Evolutionary conservation across 2,888 invertebrate species (phyloP).

Genomic region (Trachelus iudaicus): DNA sequence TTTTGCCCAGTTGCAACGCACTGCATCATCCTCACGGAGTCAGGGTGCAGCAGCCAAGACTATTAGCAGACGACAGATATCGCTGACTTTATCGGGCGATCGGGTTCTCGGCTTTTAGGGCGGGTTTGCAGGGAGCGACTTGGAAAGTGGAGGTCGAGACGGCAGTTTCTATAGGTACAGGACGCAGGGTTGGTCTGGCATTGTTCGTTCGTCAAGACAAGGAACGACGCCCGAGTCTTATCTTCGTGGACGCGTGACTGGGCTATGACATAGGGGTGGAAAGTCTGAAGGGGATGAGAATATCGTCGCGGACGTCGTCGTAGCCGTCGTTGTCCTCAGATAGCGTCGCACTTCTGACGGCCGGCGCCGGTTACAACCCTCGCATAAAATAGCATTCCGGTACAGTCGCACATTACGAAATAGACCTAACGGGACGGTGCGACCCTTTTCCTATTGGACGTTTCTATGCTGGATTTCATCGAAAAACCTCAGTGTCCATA

Average conservation of each 20-base stretch:
- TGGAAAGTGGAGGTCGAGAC: not conserved
- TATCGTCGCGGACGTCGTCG: too few relatives aligned
- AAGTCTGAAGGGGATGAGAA: constrained; percentile 21
- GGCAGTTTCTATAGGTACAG: not conserved
- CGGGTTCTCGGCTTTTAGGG: constrained; percentile 26
- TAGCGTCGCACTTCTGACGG: constrained; percentile 47
- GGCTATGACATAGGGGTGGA: constrained; percentile 29
- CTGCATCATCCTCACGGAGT: constrained; percentile 1
- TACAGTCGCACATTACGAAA: constrained; percentile 8
- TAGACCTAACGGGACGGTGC: too few relatives aligned
- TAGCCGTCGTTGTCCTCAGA: constrained; percentile 33
- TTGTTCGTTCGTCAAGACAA: constrained; percentile 40
- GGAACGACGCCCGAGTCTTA: constrained; percentile 44
- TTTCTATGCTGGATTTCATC: too few relatives aligned
- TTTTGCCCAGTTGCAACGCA: too few relatives aligned
- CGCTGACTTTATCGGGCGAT: constrained; percentile 22
- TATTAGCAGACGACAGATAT: constrained; percentile 43
- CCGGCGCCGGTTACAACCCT: constrained; percentile 39
- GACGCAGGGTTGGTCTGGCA: constrained; percentile 19
- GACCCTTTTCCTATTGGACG: too few relatives aligned
- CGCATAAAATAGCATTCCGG: constrained; percentile 30
- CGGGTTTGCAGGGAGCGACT: constrained; percentile 11
- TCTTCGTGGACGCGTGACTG: constrained; percentile 52
- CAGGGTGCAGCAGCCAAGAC: constrained; percentile 21
- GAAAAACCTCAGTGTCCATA: too few relatives aligned